Evolutionary conservation across 2,888 invertebrate species (phyloP), one percentile per base, ranked within the genome.

Genomic region (Leptothorax acervorum): DNA sequence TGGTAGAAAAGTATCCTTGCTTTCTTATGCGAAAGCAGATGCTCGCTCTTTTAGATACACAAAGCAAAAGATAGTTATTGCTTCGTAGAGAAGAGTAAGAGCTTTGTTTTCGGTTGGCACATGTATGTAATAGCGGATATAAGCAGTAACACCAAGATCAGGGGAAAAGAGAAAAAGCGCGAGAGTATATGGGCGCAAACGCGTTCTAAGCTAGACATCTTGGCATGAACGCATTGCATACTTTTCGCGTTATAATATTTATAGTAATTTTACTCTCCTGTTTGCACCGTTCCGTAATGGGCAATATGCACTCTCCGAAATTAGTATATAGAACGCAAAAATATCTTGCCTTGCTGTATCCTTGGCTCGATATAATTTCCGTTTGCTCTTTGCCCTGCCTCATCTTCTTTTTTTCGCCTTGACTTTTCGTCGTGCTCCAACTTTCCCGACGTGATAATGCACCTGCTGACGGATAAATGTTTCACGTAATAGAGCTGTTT

Each of bases 291-390:
- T 45, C 8, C 45, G 48, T 81, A 81, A 81, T 62, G 73, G 39
- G 73, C 60, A 73, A 73, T 81, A 73, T 70, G 85, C 85, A 85
- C 85, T 85, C 85, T 81, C 45, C 31, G 68, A 85, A 85, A 85
- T 85, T 85, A 74, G 79, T 74, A 85, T 35, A 35, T 57, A 84
- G 53, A 74, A 84, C 39, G 63, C 65, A 79, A 82, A 82, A 84
- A 48, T 68, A 75, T 83, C 48, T 57, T 48, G 39, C 51, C 51
- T 71, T 65, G 51, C 45, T 57, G 31, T 45, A 66, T 8, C 2
- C 60, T 75, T 48, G 18, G 18, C n/a, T 79, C 62, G 28, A 45
- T 48, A 53, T 60, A 81, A 82, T 51, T 70, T 53, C 39, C 11
- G 15, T 48, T 75, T 63, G 66, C 60, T 55, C 2, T 55, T 74